Evolutionary conservation across 2,113 vertebrate genomes (phyloP).

Genomic region (Pagrus major): DNA sequence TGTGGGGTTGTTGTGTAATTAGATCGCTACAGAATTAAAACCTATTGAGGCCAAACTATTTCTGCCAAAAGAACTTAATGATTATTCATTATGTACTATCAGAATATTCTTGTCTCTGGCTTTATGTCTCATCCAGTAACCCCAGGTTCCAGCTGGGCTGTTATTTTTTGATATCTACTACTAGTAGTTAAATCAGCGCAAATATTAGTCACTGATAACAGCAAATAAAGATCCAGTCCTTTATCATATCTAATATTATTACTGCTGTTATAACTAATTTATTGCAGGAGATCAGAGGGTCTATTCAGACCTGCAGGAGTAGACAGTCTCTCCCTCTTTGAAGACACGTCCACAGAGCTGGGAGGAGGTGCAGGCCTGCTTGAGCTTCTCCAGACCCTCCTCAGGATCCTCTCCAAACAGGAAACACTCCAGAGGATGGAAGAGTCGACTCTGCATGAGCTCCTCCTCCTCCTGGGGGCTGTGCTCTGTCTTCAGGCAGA

Average conservation of each 20-base stretch:
- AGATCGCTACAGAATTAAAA: conserved; percentile 23
- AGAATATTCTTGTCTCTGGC: not conserved
- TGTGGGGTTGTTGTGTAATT: conserved; percentile 6
- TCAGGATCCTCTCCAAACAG: conserved; percentile 93
- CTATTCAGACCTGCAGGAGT: conserved; percentile 94
- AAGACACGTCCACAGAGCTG: conserved; percentile 97
- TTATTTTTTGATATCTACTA: not conserved
- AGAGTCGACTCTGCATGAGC: conserved; percentile 84
- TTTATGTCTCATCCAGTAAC: not conserved
- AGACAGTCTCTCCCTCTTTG: conserved; percentile 97
- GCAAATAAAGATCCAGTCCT: not conserved
- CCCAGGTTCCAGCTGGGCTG: not conserved
- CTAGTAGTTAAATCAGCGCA: no score
- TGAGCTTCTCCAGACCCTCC: conserved; percentile 90
- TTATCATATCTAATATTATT: not conserved
- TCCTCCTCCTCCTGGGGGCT: conserved; percentile 90
- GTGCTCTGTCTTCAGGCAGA: conserved; percentile 86
- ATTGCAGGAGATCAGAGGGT: conserved; percentile 4
- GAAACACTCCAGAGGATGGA: conserved; percentile 91
- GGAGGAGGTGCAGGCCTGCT: conserved; percentile 87
- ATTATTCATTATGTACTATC: not conserved
- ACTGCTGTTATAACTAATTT: not conserved
- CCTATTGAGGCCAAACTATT: conserved; percentile 2
- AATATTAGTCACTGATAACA: not conserved
- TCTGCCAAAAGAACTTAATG: not conserved